Conservation (phyloP, 2,113 vertebrate species). For the Nematolebias whitei region DNA sequence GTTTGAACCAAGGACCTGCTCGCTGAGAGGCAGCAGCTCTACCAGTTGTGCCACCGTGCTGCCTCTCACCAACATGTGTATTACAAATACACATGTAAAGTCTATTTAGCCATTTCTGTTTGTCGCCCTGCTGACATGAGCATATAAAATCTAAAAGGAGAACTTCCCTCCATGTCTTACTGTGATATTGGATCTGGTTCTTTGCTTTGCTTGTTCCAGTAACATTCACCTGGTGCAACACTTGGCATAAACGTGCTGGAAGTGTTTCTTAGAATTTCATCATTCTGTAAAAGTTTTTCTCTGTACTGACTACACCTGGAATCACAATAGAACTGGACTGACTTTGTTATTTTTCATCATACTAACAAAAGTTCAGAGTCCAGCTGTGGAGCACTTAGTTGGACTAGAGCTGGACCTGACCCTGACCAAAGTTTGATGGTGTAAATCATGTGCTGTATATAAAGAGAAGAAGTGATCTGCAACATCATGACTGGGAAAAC, state of each 20-base stretch:
- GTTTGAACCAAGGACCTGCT: too few species aligned
- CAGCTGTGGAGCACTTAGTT: neutral
- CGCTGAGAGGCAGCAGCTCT: too few species aligned
- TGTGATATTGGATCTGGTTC: neutral
- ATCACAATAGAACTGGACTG: neutral
- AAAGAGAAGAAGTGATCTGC: neutral
- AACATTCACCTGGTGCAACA: neutral
- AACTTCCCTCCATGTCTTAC: neutral
- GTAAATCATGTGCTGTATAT: neutral
- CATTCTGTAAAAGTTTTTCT: neutral
- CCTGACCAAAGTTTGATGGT: too few species aligned
- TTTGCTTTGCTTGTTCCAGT: neutral
- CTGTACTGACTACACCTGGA: neutral
- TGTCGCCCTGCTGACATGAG: neutral
- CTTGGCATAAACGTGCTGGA: neutral
- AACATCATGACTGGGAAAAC: neutral
- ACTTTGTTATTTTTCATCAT: neutral
- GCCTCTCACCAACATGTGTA: neutral
- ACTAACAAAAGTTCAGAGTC: neutral
- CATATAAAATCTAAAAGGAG: neutral
- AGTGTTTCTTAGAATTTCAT: slow-evolving; percentile 23
- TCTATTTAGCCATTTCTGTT: neutral
- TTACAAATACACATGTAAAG: neutral
- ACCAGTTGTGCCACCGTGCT: too few species aligned
- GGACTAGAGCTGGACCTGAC: neutral